These are phyloP conservation scores for Phyllopteryx taeniolatus DNA, from an alignment of 2,113 vertebrate species.

Conservation along the genomic window DNA sequence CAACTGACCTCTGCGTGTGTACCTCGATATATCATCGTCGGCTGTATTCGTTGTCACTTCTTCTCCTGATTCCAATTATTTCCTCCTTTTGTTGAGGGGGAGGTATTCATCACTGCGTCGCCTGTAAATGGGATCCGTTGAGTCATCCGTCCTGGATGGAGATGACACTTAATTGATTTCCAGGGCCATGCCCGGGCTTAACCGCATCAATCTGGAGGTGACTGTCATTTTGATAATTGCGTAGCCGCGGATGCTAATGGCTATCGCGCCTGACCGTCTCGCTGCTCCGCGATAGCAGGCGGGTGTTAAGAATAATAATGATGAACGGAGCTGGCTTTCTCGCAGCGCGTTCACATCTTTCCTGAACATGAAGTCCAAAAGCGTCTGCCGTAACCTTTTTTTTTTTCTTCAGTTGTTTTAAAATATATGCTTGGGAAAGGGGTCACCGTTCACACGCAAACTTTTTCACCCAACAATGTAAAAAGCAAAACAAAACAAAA, in stretches of 20 bases:
- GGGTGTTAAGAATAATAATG: slow-evolving; percentile 47
- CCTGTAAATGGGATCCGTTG: slow-evolving; percentile 64
- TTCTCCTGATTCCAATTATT: slow-evolving; percentile 54
- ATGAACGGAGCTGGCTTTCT: slow-evolving; percentile 20
- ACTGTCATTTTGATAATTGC: slow-evolving; percentile 57
- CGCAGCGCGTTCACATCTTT: slow-evolving; percentile 6
- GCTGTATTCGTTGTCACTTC: slow-evolving; percentile 39
- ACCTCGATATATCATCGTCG: background rate
- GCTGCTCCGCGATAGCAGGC: slow-evolving; percentile 29
- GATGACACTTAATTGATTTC: slow-evolving; percentile 73
- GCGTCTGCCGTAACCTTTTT: slow-evolving; percentile 37
- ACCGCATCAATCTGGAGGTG: slow-evolving; percentile 63
- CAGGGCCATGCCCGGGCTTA: slow-evolving; percentile 43
- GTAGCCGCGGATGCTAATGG: slow-evolving; percentile 53
- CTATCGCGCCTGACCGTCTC: slow-evolving; percentile 51
- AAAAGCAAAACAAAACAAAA: too few relatives aligned
- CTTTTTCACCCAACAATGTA: too few relatives aligned
- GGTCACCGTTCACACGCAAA: background rate
- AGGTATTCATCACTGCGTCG: slow-evolving; percentile 54
- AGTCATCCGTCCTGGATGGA: slow-evolving; percentile 62
- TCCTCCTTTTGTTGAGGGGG: slow-evolving; percentile 46
- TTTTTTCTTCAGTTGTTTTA: slow-evolving; percentile 7
- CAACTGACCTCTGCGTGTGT: background rate
- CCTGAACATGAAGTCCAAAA: slow-evolving; percentile 42
- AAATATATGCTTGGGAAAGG: too few relatives aligned